Evolutionary conservation across 2,888 invertebrate genomes (phyloP).

Genomic region (Amphipoea lucens): DNA sequence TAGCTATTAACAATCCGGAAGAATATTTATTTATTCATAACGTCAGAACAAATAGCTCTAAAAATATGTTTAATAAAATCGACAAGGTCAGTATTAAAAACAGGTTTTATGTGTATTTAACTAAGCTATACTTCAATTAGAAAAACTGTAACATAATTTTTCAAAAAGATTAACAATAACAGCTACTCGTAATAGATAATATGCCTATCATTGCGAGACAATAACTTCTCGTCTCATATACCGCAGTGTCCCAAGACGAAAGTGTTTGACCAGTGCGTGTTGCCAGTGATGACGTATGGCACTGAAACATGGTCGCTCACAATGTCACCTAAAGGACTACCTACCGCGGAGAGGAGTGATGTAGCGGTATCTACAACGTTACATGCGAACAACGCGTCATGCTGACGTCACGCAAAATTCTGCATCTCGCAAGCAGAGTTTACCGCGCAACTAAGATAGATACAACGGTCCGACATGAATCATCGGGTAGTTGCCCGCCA

Average conservation of each 20-base stretch:
- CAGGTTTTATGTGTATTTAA: background rate
- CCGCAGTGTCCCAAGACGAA: background rate
- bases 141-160: background rate
- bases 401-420: too few species aligned
- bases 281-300: background rate
- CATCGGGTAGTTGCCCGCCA: too few species aligned
- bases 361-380: too few species aligned
- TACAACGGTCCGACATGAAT: too few species aligned
- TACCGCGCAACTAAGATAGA: too few species aligned
- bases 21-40: slow-evolving; percentile 9
- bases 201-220: background rate
- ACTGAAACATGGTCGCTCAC: background rate
- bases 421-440: too few species aligned
- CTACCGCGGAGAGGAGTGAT: too few species aligned
- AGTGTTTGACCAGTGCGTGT: background rate
- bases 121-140: background rate
- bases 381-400: too few species aligned
- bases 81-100: slow-evolving; percentile 7
- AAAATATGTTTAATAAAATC: slow-evolving; percentile 1
- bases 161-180: background rate
- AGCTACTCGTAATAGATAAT: background rate
- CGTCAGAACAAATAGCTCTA: background rate
- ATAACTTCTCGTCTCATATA: background rate
- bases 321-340: background rate
- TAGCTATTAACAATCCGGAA: slow-evolving; percentile 32